Conservation (phyloP, 1,140 invertebrate species). For the Hesperophylax magnus region DNA sequence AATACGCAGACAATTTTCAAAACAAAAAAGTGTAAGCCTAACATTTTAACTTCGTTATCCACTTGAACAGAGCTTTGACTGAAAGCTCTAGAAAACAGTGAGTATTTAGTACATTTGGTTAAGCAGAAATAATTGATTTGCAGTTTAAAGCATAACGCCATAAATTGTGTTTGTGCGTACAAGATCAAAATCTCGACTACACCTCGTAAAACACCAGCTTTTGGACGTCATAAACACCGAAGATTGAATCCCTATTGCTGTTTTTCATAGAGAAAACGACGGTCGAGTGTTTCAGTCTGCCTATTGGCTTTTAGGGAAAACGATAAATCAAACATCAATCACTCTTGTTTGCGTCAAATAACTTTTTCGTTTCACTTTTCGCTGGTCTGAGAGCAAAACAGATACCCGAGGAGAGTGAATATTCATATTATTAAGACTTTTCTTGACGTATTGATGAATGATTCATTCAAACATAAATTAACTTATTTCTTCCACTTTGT, state of each 20-base stretch:
- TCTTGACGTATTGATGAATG: conserved; percentile 4
- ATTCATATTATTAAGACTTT: background rate
- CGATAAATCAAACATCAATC: conserved; percentile 26
- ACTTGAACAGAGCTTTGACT: background rate
- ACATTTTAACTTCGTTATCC: no score
- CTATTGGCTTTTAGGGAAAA: background rate
- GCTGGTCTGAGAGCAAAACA: background rate
- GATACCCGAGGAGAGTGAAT: background rate
- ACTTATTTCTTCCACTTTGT: background rate
- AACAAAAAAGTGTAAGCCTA: no score
- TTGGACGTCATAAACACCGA: conserved; percentile 14
- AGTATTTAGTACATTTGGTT: background rate
- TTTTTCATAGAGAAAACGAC: background rate
- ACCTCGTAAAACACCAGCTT: no score
- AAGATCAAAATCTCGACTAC: no score
- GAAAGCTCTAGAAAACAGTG: background rate
- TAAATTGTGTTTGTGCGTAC: no score
- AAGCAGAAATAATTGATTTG: conserved; percentile 42
- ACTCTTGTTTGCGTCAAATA: conserved; percentile 14
- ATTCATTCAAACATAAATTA: background rate
- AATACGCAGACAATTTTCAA: no score
- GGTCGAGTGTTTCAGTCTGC: background rate
- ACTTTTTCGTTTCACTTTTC: conserved; percentile 22
- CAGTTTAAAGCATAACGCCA: conserved; percentile 13
- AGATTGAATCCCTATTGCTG: background rate